Evolutionary conservation across 2,113 vertebrate genomes (phyloP), one percentile per base, ranked within the genome.

Genomic region (Clinocottus analis): DNA sequence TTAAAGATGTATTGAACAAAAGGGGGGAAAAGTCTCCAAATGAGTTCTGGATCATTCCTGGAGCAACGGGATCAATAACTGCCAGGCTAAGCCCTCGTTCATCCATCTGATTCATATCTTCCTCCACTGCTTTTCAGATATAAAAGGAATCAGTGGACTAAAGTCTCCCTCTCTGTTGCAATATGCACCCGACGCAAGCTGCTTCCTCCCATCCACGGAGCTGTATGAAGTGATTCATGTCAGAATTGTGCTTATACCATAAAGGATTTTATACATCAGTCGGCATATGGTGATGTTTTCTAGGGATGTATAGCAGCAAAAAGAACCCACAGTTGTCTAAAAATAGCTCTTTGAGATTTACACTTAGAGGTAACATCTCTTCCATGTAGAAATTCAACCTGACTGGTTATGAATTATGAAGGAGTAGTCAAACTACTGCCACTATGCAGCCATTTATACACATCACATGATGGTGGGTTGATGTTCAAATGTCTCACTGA

Each of bases 31-130:
- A 80, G 87, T 89, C 91, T 91, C 89, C 81, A 91, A 93, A 93
- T 93, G 92, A 93, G 88, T 90, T 91, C 88, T 92, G 92, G 87
- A 91, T 92, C 93, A 89, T 90, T 93, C 90, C 79, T 78, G 79
- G 82, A 92, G 89, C 88, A 83, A 75, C 72, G 79, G 85, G 92
- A 94, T 94, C 93, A 85, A 94, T 94, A 94, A 88, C 85, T 51
- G 81, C 88, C 89, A 88, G 85, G 84, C 92, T 93, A 91, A 94
- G 93, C 91, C 88, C 86, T 88, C 72, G 79, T 87, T 90, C 90
- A 91, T 92, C 90, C 85, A 82, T 93, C 92, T 93, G 93, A 94
- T 93, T 91, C 92, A 91, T 94, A 91, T 91, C 91, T 92, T 68
- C 33, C 86, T 60, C 72, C 60, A 33, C 35, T 47, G 67, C 82